These are phyloP conservation scores for Hetaerina titia DNA, from an alignment of 2,888 invertebrate genomes.

Conservation along the genomic window DNA sequence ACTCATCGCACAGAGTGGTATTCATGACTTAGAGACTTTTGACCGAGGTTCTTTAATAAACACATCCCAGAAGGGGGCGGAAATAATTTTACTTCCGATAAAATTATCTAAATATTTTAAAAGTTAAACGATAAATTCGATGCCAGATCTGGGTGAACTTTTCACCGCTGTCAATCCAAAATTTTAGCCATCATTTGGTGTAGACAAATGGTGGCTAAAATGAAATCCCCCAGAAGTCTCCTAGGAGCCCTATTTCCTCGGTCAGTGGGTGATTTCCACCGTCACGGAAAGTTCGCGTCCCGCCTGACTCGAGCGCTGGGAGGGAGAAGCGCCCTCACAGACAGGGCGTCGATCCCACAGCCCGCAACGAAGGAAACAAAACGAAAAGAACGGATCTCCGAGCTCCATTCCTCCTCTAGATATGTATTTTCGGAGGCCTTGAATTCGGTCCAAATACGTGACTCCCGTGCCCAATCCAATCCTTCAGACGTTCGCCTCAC, in stretches of 20 bases:
- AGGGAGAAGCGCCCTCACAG: background rate
- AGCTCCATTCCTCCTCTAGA: constrained; percentile 5
- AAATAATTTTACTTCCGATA: too few species aligned
- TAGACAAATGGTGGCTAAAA: too few species aligned
- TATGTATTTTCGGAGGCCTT: constrained; percentile 66
- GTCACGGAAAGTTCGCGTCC: background rate
- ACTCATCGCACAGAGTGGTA: too few species aligned
- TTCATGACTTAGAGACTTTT: too few species aligned
- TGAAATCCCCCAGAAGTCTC: too few species aligned
- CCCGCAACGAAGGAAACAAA: background rate
- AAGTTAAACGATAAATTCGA: too few species aligned
- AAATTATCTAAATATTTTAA: too few species aligned
- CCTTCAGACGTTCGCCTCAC: constrained; percentile 42
- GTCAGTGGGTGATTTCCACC: background rate
- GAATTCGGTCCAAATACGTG: constrained; percentile 67
- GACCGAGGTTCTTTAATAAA: too few species aligned
- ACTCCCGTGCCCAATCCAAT: constrained; percentile 57
- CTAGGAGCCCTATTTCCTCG: background rate
- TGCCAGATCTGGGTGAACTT: too few species aligned
- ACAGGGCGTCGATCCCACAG: background rate
- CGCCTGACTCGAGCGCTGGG: background rate
- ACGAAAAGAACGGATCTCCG: background rate
- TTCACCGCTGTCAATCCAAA: too few species aligned
- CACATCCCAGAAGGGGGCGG: too few species aligned
- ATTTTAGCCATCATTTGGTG: too few species aligned